Conservation (phyloP, 1,140 invertebrate genomes). For the Drosophila insularis region DNA sequence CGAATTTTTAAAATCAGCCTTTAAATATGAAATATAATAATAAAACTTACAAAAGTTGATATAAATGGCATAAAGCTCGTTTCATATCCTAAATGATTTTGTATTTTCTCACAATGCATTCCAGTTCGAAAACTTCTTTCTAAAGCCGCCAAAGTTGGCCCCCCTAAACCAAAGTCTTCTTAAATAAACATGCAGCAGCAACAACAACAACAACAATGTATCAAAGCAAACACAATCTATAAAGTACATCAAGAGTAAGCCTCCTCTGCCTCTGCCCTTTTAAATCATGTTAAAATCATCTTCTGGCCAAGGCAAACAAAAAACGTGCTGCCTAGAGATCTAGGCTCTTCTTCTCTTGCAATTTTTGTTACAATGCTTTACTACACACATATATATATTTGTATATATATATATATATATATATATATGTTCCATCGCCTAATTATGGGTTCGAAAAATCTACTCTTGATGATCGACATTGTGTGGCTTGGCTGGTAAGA, state of each 20-base stretch:
- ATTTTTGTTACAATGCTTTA: constrained; percentile 21
- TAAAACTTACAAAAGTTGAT: no score
- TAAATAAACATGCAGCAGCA: constrained; percentile 13
- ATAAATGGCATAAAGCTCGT: neutral
- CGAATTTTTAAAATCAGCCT: no score
- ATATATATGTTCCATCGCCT: constrained; percentile 26
- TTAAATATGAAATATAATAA: no score
- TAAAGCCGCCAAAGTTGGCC: constrained; percentile 34
- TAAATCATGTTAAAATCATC: constrained; percentile 63
- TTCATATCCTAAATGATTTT: neutral
- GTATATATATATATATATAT: constrained; percentile 44
- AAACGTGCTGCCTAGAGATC: constrained; percentile 61
- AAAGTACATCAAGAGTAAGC: constrained; percentile 39
- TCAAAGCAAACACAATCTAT: constrained; percentile 53
- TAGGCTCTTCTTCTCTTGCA: constrained; percentile 33
- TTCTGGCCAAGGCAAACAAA: constrained; percentile 33
- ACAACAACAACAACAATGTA: neutral
- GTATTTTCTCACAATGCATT: neutral
- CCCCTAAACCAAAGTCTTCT: constrained; percentile 15
- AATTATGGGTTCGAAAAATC: constrained; percentile 73
- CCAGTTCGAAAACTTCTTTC: neutral
- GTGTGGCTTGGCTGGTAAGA: constrained; percentile 31
- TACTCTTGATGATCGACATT: constrained; percentile 64
- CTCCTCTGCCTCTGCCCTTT: constrained; percentile 61
- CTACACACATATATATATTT: constrained; percentile 29